These are phyloP conservation scores for Threskiornis aethiopicus DNA, from an alignment of 2,797 vertebrate genomes.

Conservation along the genomic window DNA sequence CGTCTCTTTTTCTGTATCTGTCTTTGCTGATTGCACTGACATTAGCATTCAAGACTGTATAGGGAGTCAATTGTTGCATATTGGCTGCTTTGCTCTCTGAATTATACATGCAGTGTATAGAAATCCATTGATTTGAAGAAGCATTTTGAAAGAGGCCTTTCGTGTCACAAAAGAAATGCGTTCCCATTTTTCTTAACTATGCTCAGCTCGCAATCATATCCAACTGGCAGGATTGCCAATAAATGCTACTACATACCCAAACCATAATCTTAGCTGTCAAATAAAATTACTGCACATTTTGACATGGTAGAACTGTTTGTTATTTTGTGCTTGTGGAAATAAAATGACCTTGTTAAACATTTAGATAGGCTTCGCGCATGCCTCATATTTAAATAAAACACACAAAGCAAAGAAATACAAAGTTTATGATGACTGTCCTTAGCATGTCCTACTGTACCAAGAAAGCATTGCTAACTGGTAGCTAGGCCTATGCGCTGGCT, in stretches of 20 bases:
- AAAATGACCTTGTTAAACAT: slow-evolving; percentile 47
- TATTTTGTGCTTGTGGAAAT: slow-evolving; percentile 43
- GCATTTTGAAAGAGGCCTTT: slow-evolving; percentile 36
- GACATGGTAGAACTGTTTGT: slow-evolving; percentile 11
- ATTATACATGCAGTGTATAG: slow-evolving; percentile 8
- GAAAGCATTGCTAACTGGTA: not conserved
- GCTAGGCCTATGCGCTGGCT: not conserved
- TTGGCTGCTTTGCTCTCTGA: slow-evolving; percentile 37
- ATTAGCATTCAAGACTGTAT: slow-evolving; percentile 15
- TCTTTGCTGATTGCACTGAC: slow-evolving; percentile 7
- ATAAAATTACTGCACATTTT: slow-evolving; percentile 58
- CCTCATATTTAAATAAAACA: not conserved
- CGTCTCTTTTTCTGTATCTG: not conserved
- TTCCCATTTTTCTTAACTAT: slow-evolving; percentile 34
- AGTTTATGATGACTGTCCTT: not conserved
- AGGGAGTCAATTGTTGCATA: not conserved
- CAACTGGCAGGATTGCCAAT: slow-evolving; percentile 49
- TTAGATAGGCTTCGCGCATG: not conserved
- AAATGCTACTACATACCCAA: slow-evolving; percentile 17
- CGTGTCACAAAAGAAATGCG: slow-evolving; percentile 8
- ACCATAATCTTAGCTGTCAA: slow-evolving; percentile 57
- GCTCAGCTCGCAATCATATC: slow-evolving; percentile 15
- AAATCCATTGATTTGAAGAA: slow-evolving; percentile 47
- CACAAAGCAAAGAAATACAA: not conserved
- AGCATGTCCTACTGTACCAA: not conserved